Conservation (phyloP, 2,888 invertebrate genomes). For the Sturmia bella region DNA sequence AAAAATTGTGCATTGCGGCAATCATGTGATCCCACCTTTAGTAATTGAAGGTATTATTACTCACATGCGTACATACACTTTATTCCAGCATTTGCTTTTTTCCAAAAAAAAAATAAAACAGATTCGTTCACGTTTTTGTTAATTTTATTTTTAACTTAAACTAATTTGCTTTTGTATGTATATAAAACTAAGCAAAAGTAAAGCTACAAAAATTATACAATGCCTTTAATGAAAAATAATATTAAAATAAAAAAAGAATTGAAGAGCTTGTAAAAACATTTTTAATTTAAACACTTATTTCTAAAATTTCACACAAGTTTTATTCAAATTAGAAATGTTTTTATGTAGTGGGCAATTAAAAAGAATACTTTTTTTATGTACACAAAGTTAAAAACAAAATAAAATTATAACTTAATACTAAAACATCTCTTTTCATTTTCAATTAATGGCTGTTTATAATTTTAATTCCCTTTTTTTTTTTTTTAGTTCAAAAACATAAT, state of each 20-base stretch:
- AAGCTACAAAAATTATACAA: slow-evolving; percentile 77
- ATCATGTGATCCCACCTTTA: too few species aligned
- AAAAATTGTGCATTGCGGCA: too few species aligned
- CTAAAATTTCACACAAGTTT: slow-evolving; percentile 25
- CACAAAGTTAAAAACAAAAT: slow-evolving; percentile 64
- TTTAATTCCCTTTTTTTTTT: too few species aligned
- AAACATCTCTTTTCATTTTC: slow-evolving; percentile 57
- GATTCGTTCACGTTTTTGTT: slow-evolving; percentile 30
- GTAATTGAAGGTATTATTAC: too few species aligned
- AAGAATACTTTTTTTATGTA: slow-evolving; percentile 56
- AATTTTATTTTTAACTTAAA: slow-evolving; percentile 67
- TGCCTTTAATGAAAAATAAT: slow-evolving; percentile 73
- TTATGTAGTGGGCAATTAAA: slow-evolving; percentile 39
- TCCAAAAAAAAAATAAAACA: slow-evolving; percentile 12
- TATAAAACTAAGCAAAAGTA: slow-evolving; percentile 73
- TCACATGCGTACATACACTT: too few species aligned
- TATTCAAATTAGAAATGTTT: slow-evolving; percentile 65
- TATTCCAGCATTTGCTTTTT: neutral
- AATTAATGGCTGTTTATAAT: slow-evolving; percentile 68
- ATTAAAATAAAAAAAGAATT: slow-evolving; percentile 67
- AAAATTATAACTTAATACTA: slow-evolving; percentile 60
- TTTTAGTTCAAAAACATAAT: slow-evolving; percentile 32
- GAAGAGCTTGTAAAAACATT: slow-evolving; percentile 42
- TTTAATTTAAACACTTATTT: slow-evolving; percentile 56
- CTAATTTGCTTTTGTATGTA: slow-evolving; percentile 49